Evolutionary conservation across 2,797 vertebrate species (phyloP), one percentile per base, ranked within the genome.

Genomic region (Oreonectes daqikongensis): DNA sequence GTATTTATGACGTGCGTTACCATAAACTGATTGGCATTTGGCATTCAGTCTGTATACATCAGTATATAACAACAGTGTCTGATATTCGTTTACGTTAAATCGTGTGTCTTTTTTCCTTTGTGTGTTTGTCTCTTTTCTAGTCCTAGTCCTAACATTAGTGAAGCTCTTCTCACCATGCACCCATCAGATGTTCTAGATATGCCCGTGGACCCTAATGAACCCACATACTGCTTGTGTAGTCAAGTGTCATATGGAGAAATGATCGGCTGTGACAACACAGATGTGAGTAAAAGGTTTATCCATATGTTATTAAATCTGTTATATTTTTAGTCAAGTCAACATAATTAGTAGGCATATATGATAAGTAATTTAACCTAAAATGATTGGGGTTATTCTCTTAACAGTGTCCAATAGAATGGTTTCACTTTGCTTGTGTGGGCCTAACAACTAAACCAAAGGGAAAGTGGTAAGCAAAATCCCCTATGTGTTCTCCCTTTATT

Each of bases 221-320:
- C 98, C 81, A 99, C 98, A 38, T 99, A 99, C 90, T 99, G 98
- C 91, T 93, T 99, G 84, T 99, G 98, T 88, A 96, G 97, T 90
- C 98, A 99, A 90, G 98, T 99, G 59, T 99, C 97, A 78, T 99
- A 99, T 3, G 97, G 97, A 87, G 97, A 99, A 90, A 99, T 99
- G 97, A 99, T 99, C 28, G 98, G 98, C 90, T 99, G 98, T 75
- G 98, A 99, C 91, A 99, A 99, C 88, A 95, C 96, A 53, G 98
- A 99, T 76, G 98, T 99, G 89, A 96, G 97, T 89, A 80, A 81
- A 26, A 24, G 5, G 40, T 44, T 40, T 48, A 5, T 59, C 10
- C 22, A 35, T n/a, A 3, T 61, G 12, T 32, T 35, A 35, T 35
- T 35, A 35, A 35, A 60, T 14, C 59, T 14, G 15, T 15, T 59